Evolutionary conservation across 2,797 vertebrate genomes (phyloP), one percentile per base, ranked within the genome.

Genomic region (Aphelocoma californica): DNA sequence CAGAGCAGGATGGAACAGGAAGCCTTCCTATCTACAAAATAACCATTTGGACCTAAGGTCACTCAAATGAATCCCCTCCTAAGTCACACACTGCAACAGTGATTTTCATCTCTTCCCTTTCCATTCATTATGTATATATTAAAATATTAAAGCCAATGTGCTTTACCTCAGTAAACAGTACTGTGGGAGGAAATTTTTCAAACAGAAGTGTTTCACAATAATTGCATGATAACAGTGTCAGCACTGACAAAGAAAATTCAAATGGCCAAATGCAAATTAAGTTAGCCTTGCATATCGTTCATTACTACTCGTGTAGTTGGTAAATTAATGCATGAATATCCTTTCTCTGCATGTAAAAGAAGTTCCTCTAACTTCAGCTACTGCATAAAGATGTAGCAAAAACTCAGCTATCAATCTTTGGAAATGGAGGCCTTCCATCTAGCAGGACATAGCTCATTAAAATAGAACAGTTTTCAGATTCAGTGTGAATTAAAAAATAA

Each of bases 261-360:
- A 84, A 65, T 93, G 72, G 61, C 65, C 73, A 94, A 87, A 93
- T 72, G 73, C 60, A 94, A 92, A 96, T 92, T 50, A 88, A 88
- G 78, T 44, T 80, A 90, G 83, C 70, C 83, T 81, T 90, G 86
- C 83, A 58, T 73, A 70, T 75, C 51, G 7, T 67, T 95, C 80
- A 57, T 92, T 88, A 84, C 77, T 73, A 13, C 81, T 79, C 53
- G 17, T 10, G 70, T 48, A 77, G 86, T 4, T 65, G 60, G 73
- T 38, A 93, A 91, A 69, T 64, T 34, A 90, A 94, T 48, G 74
- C 69, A 86, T 12, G 51, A 84, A 84, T 67, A 48, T 58, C 58
- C 36, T 79, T 93, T 65, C 58, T 79, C 69, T 36, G 44, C 7
- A 4, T 26, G 45, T 7, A 70, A 88, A 73, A 72, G 58, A 44